These are phyloP conservation scores for Crotalus tigris DNA, from an alignment of 2,113 vertebrate genomes.

Conservation along the genomic window DNA sequence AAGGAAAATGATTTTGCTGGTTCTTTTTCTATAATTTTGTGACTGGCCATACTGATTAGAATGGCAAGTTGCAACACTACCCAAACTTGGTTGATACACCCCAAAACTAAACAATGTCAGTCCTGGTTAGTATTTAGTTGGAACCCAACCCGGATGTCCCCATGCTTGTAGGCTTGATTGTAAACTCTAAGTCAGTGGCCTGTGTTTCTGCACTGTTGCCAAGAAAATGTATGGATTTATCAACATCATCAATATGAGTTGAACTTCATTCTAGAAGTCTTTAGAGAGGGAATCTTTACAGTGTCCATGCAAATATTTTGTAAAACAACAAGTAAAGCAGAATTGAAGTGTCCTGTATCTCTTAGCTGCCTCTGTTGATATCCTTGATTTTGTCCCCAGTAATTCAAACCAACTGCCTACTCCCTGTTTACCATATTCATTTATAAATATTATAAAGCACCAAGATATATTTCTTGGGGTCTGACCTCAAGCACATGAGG, in stretches of 20 bases:
- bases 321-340: background rate
- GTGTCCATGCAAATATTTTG: background rate
- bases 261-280: background rate
- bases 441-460: background rate
- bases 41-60: too few relatives aligned
- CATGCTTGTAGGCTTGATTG: background rate
- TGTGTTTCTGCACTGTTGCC: background rate
- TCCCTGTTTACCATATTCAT: background rate
- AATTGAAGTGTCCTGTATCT: background rate
- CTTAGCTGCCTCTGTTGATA: background rate
- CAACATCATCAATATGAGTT: background rate
- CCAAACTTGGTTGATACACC: background rate
- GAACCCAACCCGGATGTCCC: background rate
- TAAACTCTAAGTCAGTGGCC: too few relatives aligned
- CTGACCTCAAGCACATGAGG: conserved; percentile 7
- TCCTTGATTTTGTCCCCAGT: background rate
- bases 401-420: background rate
- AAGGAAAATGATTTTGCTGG: background rate
- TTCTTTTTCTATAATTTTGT: too few relatives aligned
- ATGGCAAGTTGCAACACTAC: background rate
- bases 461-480: background rate
- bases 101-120: background rate
- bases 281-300: background rate
- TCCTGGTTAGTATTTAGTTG: background rate
- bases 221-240: background rate